Percentiles rank a stretch among this genome's conserved stretches.
Evolutionary conservation across 1,140 invertebrate species (phyloP).

Genomic region (Drosophila parvula): DNA sequence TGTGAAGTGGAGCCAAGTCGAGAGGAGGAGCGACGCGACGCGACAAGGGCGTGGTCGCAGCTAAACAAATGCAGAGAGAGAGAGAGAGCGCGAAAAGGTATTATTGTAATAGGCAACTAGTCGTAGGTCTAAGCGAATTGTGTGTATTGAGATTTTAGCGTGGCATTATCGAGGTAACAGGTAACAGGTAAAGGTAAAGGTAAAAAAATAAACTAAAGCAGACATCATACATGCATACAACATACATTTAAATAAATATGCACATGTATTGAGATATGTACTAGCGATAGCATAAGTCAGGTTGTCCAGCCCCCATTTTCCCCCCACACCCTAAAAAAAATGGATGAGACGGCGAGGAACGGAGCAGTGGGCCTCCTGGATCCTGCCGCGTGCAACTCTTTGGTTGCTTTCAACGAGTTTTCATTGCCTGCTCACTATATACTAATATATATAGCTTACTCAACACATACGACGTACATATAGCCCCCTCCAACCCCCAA

Average conservation of each 20-base stretch:
- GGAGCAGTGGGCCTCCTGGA: not conserved
- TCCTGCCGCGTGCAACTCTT: conserved; percentile 15
- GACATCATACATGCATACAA: conserved; percentile 40
- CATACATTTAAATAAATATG: conserved; percentile 42
- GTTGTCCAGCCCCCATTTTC: conserved; percentile 46
- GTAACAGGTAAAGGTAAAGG: conserved; percentile 19
- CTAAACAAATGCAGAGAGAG: conserved; percentile 27
- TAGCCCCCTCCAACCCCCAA: conserved; percentile 8
- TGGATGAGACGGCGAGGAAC: not conserved
- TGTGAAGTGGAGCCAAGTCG: conserved; percentile 14
- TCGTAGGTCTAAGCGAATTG: conserved; percentile 72
- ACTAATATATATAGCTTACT: conserved; percentile 42
- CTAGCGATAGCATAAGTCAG: conserved; percentile 54
- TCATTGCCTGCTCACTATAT: conserved; percentile 40
- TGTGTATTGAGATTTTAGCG: conserved; percentile 79
- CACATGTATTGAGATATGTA: conserved; percentile 38
- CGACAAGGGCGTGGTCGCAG: conserved; percentile 2
- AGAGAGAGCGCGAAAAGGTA: conserved; percentile 1
- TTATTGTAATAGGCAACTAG: conserved; percentile 70
- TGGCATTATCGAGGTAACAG: conserved; percentile 42
- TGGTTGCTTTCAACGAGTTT: conserved; percentile 34
- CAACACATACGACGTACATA: conserved; percentile 28
- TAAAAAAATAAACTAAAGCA: conserved; percentile 36
- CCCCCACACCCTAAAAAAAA: not conserved
- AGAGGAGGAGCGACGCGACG: not conserved